phyloP scores from a whole-genome alignment of 2,888 invertebrate genomes.

The Hylaea fasciaria region DNA sequence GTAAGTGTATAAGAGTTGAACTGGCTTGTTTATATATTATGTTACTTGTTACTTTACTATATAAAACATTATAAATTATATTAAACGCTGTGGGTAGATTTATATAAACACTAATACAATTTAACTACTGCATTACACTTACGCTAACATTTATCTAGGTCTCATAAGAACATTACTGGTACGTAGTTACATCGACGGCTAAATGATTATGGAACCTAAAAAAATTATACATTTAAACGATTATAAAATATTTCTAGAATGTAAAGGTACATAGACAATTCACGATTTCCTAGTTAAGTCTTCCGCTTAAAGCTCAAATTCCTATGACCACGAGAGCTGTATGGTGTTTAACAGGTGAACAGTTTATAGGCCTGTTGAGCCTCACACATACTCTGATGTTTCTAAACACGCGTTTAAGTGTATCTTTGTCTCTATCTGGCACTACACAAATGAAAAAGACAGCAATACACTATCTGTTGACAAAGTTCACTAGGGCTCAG shows the following conservation, averaged over 20 bases:
- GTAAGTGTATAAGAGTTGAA: not conserved
- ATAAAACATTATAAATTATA: constrained; percentile 2
- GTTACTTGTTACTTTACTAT: not conserved
- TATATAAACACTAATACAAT: not conserved
- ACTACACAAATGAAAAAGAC: too few relatives aligned
- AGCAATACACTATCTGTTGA: too few relatives aligned
- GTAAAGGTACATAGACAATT: constrained; percentile 58
- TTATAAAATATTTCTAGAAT: constrained; percentile 56
- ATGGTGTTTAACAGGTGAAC: constrained; percentile 49
- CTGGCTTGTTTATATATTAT: too few relatives aligned
- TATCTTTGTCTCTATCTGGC: too few relatives aligned
- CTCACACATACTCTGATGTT: constrained; percentile 33
- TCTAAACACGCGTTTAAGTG: too few relatives aligned
- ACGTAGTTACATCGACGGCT: constrained; percentile 30
- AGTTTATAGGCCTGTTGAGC: constrained; percentile 61
- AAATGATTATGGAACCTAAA: constrained; percentile 29
- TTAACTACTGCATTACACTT: constrained; percentile 8
- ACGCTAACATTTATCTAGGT: constrained; percentile 16
- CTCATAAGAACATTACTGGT: constrained; percentile 25
- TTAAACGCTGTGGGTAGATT: constrained; percentile 18
- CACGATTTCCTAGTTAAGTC: constrained; percentile 62
- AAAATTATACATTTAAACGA: constrained; percentile 33
- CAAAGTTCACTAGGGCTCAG: too few relatives aligned
- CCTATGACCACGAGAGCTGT: constrained; percentile 52
- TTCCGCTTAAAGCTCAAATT: constrained; percentile 70